A percentile compares a stretch with the other conserved stretches of the same genome.
Evolutionary conservation across 2,888 invertebrate genomes (phyloP).

Genomic region (Zygothrica quintamaculata): DNA sequence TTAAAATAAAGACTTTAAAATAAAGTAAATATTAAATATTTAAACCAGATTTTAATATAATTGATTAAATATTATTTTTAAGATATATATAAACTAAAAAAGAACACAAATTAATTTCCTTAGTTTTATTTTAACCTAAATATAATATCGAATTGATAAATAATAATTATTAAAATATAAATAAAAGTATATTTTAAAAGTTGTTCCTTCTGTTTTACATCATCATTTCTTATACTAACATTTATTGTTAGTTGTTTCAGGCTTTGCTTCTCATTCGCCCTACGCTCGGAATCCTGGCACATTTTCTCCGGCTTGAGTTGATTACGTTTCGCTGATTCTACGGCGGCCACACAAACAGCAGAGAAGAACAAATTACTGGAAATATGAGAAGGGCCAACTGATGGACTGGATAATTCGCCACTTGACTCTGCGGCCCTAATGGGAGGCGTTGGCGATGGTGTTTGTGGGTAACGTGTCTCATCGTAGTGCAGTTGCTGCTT

Average conservation of each 20-base stretch:
- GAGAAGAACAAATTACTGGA: constrained; percentile 86
- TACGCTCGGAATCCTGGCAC: constrained; percentile 21
- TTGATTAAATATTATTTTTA: too few species aligned
- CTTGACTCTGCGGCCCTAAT: constrained; percentile 6
- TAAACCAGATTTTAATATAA: too few species aligned
- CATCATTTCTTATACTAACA: constrained; percentile 66
- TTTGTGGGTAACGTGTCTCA: constrained; percentile 37
- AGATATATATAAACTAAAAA: too few species aligned
- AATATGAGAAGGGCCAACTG: constrained; percentile 61
- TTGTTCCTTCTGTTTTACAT: neutral
- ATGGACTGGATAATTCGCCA: constrained; percentile 19
- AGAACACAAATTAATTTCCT: too few species aligned
- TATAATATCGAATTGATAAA: too few species aligned
- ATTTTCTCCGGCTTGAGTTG: constrained; percentile 43
- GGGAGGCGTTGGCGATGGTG: constrained; percentile 54
- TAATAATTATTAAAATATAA: too few species aligned
- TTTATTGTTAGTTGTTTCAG: constrained; percentile 30
- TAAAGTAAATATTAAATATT: too few species aligned
- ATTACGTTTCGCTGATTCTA: constrained; percentile 61
- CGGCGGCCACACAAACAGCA: constrained; percentile 73
- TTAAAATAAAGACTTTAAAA: too few species aligned
- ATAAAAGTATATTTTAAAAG: too few species aligned
- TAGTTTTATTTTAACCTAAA: too few species aligned
- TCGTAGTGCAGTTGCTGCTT: constrained; percentile 62
- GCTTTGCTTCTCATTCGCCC: constrained; percentile 7